phyloP scores from a whole-genome alignment of 2,888 invertebrate genomes.

The Limnephilus rhombicus region DNA sequence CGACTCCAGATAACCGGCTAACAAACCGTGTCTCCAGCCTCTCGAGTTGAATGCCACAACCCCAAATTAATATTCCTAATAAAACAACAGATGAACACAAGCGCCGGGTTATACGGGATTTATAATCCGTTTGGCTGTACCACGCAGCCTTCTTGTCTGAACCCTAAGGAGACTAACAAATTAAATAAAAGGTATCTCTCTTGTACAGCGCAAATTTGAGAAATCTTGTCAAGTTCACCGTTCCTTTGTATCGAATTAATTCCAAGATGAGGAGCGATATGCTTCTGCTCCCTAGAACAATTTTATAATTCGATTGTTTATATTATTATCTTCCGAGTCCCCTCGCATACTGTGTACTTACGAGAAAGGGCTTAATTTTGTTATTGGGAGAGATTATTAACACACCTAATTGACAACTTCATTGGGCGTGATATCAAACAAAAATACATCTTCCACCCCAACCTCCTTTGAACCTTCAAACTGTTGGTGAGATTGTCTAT shows the following conservation, averaged over 20 bases:
- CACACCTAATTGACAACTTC: neutral
- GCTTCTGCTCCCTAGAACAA: constrained; percentile 56
- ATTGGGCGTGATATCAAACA: neutral
- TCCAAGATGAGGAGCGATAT: constrained; percentile 45
- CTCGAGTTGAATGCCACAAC: constrained; percentile 21
- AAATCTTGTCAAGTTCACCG: constrained; percentile 38
- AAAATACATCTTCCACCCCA: neutral
- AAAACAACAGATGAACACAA: constrained; percentile 39
- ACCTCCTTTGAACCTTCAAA: neutral
- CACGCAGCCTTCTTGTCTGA: neutral
- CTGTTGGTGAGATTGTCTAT: neutral
- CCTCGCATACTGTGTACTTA: neutral
- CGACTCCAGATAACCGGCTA: constrained; percentile 29
- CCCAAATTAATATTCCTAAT: constrained; percentile 48
- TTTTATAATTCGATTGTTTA: constrained; percentile 62
- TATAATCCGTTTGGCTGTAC: constrained; percentile 34
- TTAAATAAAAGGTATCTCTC: constrained; percentile 34
- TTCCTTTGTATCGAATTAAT: constrained; percentile 27
- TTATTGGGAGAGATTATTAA: neutral
- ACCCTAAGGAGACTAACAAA: constrained; percentile 14
- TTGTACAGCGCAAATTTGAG: constrained; percentile 34
- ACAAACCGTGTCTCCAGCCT: neutral
- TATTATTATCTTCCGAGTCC: constrained; percentile 55
- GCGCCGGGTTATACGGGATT: constrained; percentile 6
- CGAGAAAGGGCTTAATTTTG: neutral